Base-by-base conservation (phyloP, 2,113 vertebrate genomes). In the Galeopterus variegatus region DNA sequence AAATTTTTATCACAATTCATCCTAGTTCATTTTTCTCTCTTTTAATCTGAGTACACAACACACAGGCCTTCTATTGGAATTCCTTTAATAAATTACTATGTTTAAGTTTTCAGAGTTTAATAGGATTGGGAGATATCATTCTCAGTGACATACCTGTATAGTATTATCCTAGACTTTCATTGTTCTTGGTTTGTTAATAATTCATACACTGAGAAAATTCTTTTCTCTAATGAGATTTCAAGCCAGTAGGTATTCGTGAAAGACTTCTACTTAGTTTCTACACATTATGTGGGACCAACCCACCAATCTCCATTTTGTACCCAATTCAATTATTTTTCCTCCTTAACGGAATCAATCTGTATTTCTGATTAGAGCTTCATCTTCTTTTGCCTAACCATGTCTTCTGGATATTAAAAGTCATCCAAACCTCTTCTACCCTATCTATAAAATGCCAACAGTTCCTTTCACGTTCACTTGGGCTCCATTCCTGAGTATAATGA, bases 291-390 rank as follows among this genome's bases (percentile, higher is more conserved):
- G 12, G 10, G 19, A 75, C 33, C 3, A 70, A 70, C 8, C 64
- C 10, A 79, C 62, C 28, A 58, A 62, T 62, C 45, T 84, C 41
- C 45, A 36, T 56, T 48, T 31, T 21, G 10, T 50, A 91, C 54
- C 45, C 60, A 62, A 54, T 48, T 90, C 31, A 58, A 65, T 64
- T 45, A 77, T 21, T 85, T 93, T 48, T 64, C 50, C 82, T 86
- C 94, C 65, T 80, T 79, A 79, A 54, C 64, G 56, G 21, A 88
- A 80, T 28, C 73, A 92, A 80, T 70, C 17, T 91, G 64, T 26
- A 64, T n/a, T 60, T 70, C 67, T 70, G 9, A 80, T 52, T 33
- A 62, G 33, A 91, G 77, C 11, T 26, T 56, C 11, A 56, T 45
- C n/a, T 77, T 67, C 31, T 93, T 76, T 65, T 70, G 77, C 9